Evolutionary conservation across 2,797 vertebrate genomes (phyloP).

Genomic region (Pelobates cultripes): DNA sequence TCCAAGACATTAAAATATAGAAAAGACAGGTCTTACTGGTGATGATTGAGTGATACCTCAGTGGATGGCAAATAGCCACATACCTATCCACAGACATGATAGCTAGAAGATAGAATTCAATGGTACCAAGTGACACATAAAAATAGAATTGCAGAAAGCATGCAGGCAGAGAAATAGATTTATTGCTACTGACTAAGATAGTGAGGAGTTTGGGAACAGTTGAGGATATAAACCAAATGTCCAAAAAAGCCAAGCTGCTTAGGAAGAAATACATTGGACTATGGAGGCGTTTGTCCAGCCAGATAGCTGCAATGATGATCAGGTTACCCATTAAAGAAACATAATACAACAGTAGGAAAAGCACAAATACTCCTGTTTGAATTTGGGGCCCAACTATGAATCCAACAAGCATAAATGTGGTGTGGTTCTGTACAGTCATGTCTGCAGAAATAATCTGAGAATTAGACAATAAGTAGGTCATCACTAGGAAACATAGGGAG

Average conservation of each 20-base stretch:
- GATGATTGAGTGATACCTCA: slow-evolving; percentile 36
- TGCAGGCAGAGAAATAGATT: slow-evolving; percentile 1
- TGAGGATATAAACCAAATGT: slow-evolving; percentile 33
- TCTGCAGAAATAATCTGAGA: background rate
- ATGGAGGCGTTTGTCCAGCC: slow-evolving; percentile 17
- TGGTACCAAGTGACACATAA: slow-evolving; percentile 26
- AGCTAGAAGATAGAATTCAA: slow-evolving; percentile 35
- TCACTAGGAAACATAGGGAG: no score
- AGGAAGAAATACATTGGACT: slow-evolving; percentile 28
- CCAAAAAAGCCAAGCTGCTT: slow-evolving; percentile 21
- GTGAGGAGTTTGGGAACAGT: slow-evolving; percentile 30
- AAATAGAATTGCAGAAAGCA: slow-evolving; percentile 37
- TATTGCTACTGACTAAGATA: slow-evolving; percentile 19
- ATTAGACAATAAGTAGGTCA: no score
- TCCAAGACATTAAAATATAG: slow-evolving; percentile 14
- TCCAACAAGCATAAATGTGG: slow-evolving; percentile 31
- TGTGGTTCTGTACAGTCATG: slow-evolving; percentile 6
- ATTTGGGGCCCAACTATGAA: slow-evolving; percentile 6
- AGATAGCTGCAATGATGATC: slow-evolving; percentile 21
- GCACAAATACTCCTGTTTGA: slow-evolving; percentile 4
- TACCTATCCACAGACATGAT: slow-evolving; percentile 40
- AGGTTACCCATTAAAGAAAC: slow-evolving; percentile 27
- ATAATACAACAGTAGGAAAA: slow-evolving; percentile 19
- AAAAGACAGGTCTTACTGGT: slow-evolving; percentile 20
- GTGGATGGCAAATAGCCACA: slow-evolving; percentile 29